Percentiles rank a stretch among this genome's conserved stretches.
phyloP scores from a whole-genome alignment of 2,888 invertebrate species.

The Ophion ventricosus region DNA sequence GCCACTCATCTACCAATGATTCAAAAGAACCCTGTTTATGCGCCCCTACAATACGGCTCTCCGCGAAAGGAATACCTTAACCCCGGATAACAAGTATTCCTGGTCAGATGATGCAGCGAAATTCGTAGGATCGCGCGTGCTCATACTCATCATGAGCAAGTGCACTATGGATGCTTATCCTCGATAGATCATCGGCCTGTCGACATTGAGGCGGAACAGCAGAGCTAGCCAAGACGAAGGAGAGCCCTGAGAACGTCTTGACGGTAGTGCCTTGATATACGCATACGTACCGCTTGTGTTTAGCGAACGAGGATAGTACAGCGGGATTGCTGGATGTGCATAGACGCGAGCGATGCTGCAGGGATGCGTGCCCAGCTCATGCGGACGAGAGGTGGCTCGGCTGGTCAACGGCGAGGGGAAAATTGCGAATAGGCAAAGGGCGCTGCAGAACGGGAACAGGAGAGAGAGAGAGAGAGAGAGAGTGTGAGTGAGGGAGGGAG shows the following conservation, averaged over 20 bases:
- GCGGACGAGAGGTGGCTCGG: constrained; percentile 42
- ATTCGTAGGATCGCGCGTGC: constrained; percentile 11
- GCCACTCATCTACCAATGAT: no score
- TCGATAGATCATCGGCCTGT: constrained; percentile 61
- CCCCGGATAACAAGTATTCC: background rate
- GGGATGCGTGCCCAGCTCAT: constrained; percentile 46
- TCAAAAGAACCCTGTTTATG: no score
- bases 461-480: constrained; percentile 20
- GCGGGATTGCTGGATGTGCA: constrained; percentile 34
- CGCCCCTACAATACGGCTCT: no score
- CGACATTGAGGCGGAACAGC: constrained; percentile 25
- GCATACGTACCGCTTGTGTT: constrained; percentile 10
- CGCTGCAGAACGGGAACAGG: constrained; percentile 21
- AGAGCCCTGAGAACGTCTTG: constrained; percentile 55
- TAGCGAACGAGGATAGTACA: constrained; percentile 19
- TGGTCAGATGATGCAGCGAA: background rate
- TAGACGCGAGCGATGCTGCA: constrained; percentile 28
- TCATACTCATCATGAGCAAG: constrained; percentile 11
- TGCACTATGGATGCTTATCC: constrained; percentile 17
- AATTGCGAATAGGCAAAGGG: constrained; percentile 39
- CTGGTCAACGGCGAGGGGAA: constrained; percentile 50
- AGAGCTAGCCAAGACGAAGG: constrained; percentile 46
- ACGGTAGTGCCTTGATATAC: constrained; percentile 27
- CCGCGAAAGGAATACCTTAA: no score
- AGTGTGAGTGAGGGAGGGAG: constrained; percentile 37